Evolutionary conservation across 2,888 invertebrate genomes (phyloP), one percentile per base, ranked within the genome.

Genomic region (Aradus depressus): DNA sequence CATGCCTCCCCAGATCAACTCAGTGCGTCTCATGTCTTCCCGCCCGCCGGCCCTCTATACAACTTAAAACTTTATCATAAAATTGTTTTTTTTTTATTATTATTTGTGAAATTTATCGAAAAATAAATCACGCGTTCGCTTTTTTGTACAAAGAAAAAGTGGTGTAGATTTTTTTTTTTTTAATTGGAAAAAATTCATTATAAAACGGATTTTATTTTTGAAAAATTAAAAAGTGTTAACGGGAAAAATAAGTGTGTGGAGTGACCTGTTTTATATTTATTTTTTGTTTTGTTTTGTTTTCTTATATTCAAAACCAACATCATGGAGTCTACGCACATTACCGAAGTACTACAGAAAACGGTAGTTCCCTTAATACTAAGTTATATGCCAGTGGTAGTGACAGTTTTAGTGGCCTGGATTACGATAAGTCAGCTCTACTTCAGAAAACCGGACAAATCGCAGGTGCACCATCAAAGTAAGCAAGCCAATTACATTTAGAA

Each of bases 401-500:
- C 47, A 28, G 42, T 50, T 21, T 34, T 55, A 34, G 44, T 54
- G 41, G 50, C 52, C 23, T 55, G 55, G 55, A 50, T 55, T 34
- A 49, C 50, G 12, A 39, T 50, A 2, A 44, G 44, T 25, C 55
- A 55, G 42, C 39, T 54, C 3, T 51, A 52, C 42, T 54, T 48
- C 37, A 47, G 51, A 19, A 51, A 43, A 31, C 23, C 76, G 75
- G 64, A 76, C 76, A 64, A 67, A 69, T 57, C 60, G 60, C 37
- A 57, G 1, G 18, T 47, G 18, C 21, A 23, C 6, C 18, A 47
- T 28, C 8, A 35, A 37, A 47, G 47, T 47, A 47, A 47, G 47
- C 19, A 16, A 8, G n/a, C n/a, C 26, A 8, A 31, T 34, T 21
- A 23, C 18, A 22, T 6, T 44, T 3, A 18, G 2, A 43, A 8